Percentiles rank a stretch among this genome's conserved stretches.
Evolutionary conservation across 2,888 invertebrate genomes (phyloP).

Genomic region (Allophyes oxyacanthae): DNA sequence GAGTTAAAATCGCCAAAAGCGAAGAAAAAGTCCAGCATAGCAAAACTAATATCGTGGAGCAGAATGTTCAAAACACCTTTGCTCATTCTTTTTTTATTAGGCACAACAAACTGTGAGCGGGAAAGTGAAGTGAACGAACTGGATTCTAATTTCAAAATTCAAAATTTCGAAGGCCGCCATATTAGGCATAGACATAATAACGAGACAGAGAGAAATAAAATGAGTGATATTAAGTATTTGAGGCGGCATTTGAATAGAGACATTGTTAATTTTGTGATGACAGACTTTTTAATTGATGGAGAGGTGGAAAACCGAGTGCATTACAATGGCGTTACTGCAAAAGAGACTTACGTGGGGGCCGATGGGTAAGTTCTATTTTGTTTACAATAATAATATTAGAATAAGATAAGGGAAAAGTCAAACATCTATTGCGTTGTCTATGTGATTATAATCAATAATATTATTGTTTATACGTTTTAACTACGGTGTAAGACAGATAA

Average conservation of each 20-base stretch:
- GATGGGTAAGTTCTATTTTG: constrained; percentile 82
- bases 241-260: constrained; percentile 80
- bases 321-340: constrained; percentile 90
- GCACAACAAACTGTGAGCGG: constrained; percentile 79
- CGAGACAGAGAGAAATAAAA: constrained; percentile 63
- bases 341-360: constrained; percentile 90
- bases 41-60: constrained; percentile 76
- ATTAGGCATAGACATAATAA: constrained; percentile 71
- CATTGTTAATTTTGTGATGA: constrained; percentile 90
- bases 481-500: not conserved
- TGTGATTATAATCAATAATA: not conserved
- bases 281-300: constrained; percentile 91
- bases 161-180: constrained; percentile 48
- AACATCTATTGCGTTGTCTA: not conserved
- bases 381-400: not conserved
- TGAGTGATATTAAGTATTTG: constrained; percentile 81
- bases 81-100: constrained; percentile 77
- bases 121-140: constrained; percentile 67
- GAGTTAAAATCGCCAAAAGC: constrained; percentile 83
- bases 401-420: not conserved
- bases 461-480: not conserved
- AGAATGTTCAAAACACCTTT: constrained; percentile 78
- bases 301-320: constrained; percentile 91
- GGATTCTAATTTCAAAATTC: constrained; percentile 53
- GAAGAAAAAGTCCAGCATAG: constrained; percentile 78